Evolutionary conservation across 1,140 invertebrate genomes (phyloP).

Genomic region (Condylostylus longicornis): DNA sequence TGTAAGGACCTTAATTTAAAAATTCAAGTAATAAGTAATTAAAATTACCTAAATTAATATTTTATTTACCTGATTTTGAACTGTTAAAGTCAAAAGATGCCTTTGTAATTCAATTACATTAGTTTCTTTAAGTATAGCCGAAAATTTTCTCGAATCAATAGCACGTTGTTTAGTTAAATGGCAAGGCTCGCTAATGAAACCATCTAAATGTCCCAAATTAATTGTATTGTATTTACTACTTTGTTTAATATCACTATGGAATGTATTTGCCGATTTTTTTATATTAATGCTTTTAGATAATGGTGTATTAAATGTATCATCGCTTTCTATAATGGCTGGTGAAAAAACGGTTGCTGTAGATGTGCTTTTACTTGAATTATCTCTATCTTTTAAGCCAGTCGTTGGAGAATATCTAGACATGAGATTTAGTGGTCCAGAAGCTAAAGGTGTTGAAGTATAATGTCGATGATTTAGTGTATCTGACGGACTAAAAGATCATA

Average conservation of each 20-base stretch:
- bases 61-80: constrained; percentile 61
- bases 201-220: constrained; percentile 36
- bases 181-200: constrained; percentile 36
- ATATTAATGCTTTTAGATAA: no score
- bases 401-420: no score
- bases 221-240: constrained; percentile 11
- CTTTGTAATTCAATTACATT: constrained; percentile 67
- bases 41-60: no score
- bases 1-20: constrained; percentile 42
- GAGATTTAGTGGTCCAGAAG: no score
- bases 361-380: no score
- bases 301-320: no score
- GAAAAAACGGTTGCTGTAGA: no score
- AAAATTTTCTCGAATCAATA: constrained; percentile 53
- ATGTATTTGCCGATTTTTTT: no score
- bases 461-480: constrained; percentile 30
- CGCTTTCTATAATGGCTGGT: no score
- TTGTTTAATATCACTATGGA: constrained; percentile 19
- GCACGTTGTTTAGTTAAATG: constrained; percentile 37
- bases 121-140: constrained; percentile 64
- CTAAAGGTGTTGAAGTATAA: constrained; percentile 28
- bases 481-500: constrained; percentile 17
- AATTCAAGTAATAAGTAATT: not conserved
- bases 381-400: no score
- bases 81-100: constrained; percentile 64